These are phyloP conservation scores for Crotophaga sulcirostris DNA, from an alignment of 2,113 vertebrate genomes.

Conservation along the genomic window DNA sequence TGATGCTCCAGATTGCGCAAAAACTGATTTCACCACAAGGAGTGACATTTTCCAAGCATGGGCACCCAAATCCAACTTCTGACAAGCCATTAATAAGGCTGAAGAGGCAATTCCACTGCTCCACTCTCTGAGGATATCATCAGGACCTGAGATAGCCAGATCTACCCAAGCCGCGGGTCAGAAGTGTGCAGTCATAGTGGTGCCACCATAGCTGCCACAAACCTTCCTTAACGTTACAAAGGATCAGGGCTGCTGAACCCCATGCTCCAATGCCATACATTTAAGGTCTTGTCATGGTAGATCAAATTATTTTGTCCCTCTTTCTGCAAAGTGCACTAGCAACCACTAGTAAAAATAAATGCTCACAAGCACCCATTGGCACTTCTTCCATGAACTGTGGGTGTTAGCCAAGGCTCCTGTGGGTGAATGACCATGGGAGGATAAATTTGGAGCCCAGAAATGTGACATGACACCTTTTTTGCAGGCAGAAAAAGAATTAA, in stretches of 20 bases:
- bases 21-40: neutral
- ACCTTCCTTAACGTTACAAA: neutral
- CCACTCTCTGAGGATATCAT: neutral
- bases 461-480: neutral
- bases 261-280: accelerated
- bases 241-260: neutral
- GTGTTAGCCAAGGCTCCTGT: neutral
- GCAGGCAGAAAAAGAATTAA: neutral
- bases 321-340: neutral
- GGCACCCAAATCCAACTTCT: neutral
- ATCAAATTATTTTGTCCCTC: neutral
- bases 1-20: accelerated
- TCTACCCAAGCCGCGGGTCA: no score
- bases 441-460: neutral
- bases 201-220: neutral
- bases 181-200: neutral
- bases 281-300: accelerated
- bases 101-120: neutral
- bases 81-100: neutral
- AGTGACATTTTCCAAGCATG: accelerated
- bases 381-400: neutral
- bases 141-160: neutral
- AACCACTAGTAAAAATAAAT: neutral
- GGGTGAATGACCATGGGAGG: neutral
- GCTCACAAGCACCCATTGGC: neutral